These are phyloP conservation scores for Manacus vitellinus DNA, from an alignment of 2,113 vertebrate genomes.

Conservation along the genomic window DNA sequence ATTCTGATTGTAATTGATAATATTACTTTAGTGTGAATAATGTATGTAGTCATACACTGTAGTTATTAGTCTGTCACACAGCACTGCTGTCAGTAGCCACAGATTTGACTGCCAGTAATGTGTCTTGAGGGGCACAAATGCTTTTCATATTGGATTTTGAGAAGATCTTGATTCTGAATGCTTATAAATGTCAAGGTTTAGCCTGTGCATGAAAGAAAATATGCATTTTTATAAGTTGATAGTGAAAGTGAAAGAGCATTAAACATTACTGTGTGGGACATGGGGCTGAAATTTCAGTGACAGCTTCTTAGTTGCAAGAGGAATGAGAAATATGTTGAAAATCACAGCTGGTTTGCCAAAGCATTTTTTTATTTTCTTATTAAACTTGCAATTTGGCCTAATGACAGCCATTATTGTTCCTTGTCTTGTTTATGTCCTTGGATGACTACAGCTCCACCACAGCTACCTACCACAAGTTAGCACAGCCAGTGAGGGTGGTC, in stretches of 20 bases:
- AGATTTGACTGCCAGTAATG: not conserved
- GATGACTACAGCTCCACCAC: not conserved
- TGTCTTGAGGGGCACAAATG: not conserved
- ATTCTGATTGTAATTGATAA: constrained; percentile 27
- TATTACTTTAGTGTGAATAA: constrained; percentile 14
- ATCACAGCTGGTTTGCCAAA: not conserved
- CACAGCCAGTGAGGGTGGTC: not conserved
- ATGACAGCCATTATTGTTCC: not conserved
- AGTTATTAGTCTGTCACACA: not conserved
- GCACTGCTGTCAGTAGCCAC: not conserved
- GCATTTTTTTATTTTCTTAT: not conserved
- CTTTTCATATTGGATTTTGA: not conserved
- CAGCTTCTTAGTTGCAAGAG: not conserved
- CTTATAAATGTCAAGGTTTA: not conserved
- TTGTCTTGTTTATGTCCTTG: not conserved
- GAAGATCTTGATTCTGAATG: not conserved
- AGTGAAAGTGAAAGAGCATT: not conserved
- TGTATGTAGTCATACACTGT: not conserved
- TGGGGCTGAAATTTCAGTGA: not conserved
- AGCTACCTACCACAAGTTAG: not conserved
- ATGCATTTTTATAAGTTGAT: not conserved
- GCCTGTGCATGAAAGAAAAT: not conserved
- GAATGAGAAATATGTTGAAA: not conserved
- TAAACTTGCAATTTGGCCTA: not conserved
- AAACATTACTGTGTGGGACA: not conserved